phyloP scores from a whole-genome alignment of 2,888 invertebrate species.

The Mesochorus sp. region DNA sequence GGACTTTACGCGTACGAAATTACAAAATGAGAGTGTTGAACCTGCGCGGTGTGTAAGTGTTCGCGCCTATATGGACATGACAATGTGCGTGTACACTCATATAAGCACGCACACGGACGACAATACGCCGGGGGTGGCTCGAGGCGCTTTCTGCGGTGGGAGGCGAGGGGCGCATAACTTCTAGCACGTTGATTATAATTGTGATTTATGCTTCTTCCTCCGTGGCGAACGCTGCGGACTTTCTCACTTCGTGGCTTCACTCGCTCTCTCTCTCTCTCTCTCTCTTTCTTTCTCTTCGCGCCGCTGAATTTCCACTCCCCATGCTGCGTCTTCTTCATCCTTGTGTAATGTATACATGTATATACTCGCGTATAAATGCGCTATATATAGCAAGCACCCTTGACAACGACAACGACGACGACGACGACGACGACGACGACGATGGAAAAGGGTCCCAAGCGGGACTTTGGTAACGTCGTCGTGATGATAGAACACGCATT shows the following conservation, averaged over 20 bases:
- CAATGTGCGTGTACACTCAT: slow-evolving; percentile 6
- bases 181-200: slow-evolving; percentile 76
- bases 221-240: slow-evolving; percentile 41
- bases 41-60: slow-evolving; percentile 67
- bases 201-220: slow-evolving; percentile 72
- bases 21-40: slow-evolving; percentile 48
- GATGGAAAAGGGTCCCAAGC: slow-evolving; percentile 44
- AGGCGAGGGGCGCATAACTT: slow-evolving; percentile 53
- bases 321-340: slow-evolving; percentile 25
- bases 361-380: neutral
- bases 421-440: slow-evolving; percentile 25
- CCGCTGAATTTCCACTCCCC: slow-evolving; percentile 26
- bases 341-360: slow-evolving; percentile 14
- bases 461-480: slow-evolving; percentile 30
- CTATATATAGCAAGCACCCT: slow-evolving; percentile 11
- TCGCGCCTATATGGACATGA: slow-evolving; percentile 43
- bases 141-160: slow-evolving; percentile 67
- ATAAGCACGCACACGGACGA: neutral
- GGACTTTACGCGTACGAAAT: slow-evolving; percentile 47
- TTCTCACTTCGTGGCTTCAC: slow-evolving; percentile 53
- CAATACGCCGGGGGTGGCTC: slow-evolving; percentile 64
- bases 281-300: slow-evolving; percentile 25
- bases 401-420: slow-evolving; percentile 8
- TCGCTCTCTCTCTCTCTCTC: slow-evolving; percentile 30
- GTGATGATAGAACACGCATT: slow-evolving; percentile 68